Base-by-base conservation (phyloP, 2,797 vertebrate genomes). In the Anabacerthia variegaticeps region DNA sequence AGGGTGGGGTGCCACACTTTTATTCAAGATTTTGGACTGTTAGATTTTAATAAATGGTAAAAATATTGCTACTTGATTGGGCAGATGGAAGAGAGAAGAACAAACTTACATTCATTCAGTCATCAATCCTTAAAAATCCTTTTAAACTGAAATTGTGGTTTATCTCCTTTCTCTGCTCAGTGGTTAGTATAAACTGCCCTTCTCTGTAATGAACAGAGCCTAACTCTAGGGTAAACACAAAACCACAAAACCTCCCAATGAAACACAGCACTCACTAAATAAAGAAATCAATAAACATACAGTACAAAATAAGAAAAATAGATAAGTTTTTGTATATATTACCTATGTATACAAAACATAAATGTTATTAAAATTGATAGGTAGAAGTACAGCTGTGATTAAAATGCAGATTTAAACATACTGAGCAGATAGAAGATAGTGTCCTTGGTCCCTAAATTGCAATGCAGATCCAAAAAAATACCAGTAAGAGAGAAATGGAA, bases 361-460 rank as follows among this genome's bases (percentile, higher is more conserved):
- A 82, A 37, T 62, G 43, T 32, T 80, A 76, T 58, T 22, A 81
- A 56, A 82, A 85, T 80, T 56, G 6, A 54, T 61, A 32, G 10
- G 41, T 85, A 62, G 28, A 90, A 96, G 93, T 78, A 41, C 3
- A 62, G n/a, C 23, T 93, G 59, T 73, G 21, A 20, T 54, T 76
- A 66, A 93, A 96, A 88, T 49, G 44, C 84, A 81, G 14, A 88
- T 72, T 87, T 87, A 85, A 85, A 89, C 34, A 32, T 63, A 28
- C 5, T 54, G 10, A 74, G 1, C 8, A 71, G 12, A 48, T 51
- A 74, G 1, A 7, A 67, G 14, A 51, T 51, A 52, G 7, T 10
- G 2, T 32, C 1, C 0, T 5, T 8, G 10, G 1, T 84, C 22
- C 41, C 19, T 76, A n/a, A 87, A 55, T 27, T 58, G 9, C 15